These are phyloP conservation scores for Pygocentrus nattereri DNA, from an alignment of 2,797 vertebrate genomes.

Conservation along the genomic window DNA sequence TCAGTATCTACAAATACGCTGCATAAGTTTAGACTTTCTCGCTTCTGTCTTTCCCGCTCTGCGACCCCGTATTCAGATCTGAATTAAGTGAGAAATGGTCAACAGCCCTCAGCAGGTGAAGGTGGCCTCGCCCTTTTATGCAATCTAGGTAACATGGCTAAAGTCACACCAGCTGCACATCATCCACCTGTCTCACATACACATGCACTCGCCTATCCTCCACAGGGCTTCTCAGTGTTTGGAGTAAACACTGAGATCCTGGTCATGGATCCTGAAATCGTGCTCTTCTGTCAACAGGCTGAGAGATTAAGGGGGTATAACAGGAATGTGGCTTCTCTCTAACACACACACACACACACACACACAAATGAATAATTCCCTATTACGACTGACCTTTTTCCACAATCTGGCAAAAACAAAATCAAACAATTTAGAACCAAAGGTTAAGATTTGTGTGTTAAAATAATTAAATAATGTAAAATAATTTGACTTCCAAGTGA, in stretches of 20 bases:
- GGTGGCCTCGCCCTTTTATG: not conserved
- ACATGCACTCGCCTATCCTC: conserved; percentile 41
- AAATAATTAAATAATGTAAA: not conserved
- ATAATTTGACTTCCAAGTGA: not conserved
- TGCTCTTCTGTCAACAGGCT: conserved; percentile 58
- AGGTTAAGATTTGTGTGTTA: not conserved
- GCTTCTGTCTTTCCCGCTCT: no score
- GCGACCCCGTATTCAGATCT: not conserved
- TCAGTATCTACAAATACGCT: no score
- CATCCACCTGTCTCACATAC: not conserved
- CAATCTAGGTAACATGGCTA: not conserved
- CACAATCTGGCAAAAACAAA: not conserved
- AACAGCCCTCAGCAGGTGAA: not conserved
- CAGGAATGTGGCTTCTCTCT: not conserved
- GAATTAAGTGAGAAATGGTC: not conserved
- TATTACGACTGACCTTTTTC: not conserved
- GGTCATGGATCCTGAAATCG: conserved; percentile 67
- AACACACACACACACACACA: not conserved
- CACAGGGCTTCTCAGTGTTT: conserved; percentile 50
- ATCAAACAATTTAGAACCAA: not conserved
- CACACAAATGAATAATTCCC: not conserved
- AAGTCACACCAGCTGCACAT: conserved; percentile 6
- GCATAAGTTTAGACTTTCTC: not conserved
- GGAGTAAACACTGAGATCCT: conserved; percentile 69
- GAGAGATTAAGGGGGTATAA: conserved; percentile 44